These are phyloP conservation scores for Pseudomugil gertrudae DNA, from an alignment of 2,797 vertebrate species.

Conservation along the genomic window DNA sequence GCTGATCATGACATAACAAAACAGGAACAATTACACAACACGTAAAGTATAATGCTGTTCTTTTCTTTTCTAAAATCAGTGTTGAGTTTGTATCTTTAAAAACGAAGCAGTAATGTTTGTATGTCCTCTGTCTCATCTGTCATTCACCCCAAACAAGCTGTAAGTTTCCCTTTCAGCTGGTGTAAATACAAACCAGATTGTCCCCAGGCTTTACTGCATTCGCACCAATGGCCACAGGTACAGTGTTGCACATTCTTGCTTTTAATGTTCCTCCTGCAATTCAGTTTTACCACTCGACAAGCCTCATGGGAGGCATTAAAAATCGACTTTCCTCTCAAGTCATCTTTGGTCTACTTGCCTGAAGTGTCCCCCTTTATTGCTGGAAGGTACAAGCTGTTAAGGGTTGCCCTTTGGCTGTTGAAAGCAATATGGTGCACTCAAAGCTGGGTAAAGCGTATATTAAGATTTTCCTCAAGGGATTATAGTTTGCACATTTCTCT, in stretches of 20 bases:
- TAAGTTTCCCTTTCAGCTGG: conserved; percentile 8
- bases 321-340: conserved; percentile 28
- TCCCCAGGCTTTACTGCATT: neutral
- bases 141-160: conserved; percentile 9
- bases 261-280: conserved; percentile 20
- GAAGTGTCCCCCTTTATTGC: conserved; percentile 36
- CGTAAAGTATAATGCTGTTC: neutral
- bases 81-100: neutral
- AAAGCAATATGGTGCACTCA: conserved; percentile 27
- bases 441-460: conserved; percentile 21
- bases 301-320: conserved; percentile 37
- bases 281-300: conserved; percentile 10
- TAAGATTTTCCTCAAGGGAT: conserved; percentile 6
- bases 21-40: neutral
- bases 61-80: neutral
- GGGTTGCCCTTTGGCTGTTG: conserved; percentile 14
- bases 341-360: conserved; percentile 28
- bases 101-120: neutral
- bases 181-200: conserved; percentile 13
- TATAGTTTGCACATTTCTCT: neutral
- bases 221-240: neutral
- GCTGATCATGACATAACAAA: neutral
- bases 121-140: conserved; percentile 3
- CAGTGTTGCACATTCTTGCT: neutral
- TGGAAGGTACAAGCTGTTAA: conserved; percentile 59